Evolutionary conservation across 2,888 invertebrate genomes (phyloP), one percentile per base, ranked within the genome.

Genomic region (Amphipoea lucens): DNA sequence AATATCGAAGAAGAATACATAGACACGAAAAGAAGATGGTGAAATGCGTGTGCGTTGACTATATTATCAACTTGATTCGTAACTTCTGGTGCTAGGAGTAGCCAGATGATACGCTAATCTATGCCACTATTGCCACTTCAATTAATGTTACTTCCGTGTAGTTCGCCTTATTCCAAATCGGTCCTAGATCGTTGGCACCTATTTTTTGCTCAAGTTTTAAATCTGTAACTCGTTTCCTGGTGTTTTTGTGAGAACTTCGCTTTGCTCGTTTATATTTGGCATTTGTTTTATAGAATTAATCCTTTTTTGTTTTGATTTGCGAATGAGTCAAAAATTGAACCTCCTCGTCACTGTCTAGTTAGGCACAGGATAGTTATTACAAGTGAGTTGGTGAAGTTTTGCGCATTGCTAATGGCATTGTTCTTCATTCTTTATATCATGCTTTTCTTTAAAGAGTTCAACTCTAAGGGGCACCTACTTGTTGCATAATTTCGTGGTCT

Each of bases 111-210:
- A n/a, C 23, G n/a, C 68, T 60, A 12, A 62, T 54, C 17, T 45
- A 20, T 63, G 57, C 9, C 9, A 23, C 23, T 54, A 20, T 65
- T 29, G 14, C n/a, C 20, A 42, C 11, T 77, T 45, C 36, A 60
- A 54, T 60, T 67, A 62, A 40, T 69, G 17, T 63, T n/a, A 57
- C n/a, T 42, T 83, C 84, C 72, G 68, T 57, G 76, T 82, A 23
- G 20, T 12, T 14, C 36, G 54, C 66, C 65, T 72, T 51, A 75
- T 76, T 73, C 69, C n/a, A 80, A 87, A 74, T 87, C 63, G 45
- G 63, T 80, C 67, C 48, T 67, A 74, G 75, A 75, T 80, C 85
- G 69, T 80, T 80, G 76, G 72, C 77, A 87, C 84, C 42, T 12
- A 40, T 75, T 85, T 87, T 87, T 85, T 87, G 72, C 62, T 68